Evolutionary conservation across 1,140 invertebrate species (phyloP), one percentile per base, ranked within the genome.

Genomic region (Drosophila pandora): DNA sequence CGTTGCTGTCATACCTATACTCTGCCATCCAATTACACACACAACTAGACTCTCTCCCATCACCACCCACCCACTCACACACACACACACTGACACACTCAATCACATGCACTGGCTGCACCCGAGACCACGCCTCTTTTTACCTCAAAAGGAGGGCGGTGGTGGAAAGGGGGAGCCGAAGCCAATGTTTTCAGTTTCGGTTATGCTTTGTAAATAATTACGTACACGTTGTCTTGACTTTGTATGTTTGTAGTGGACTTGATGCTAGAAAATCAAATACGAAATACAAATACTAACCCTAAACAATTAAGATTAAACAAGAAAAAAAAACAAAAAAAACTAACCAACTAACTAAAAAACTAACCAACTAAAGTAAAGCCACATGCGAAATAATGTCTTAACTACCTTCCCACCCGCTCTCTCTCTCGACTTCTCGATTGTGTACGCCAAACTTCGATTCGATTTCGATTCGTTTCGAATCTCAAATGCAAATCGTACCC

Each of bases 131-230:
- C 37, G 50, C 39, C 25, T n/a, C 7, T 30, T 28, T 10, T 6
- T 23, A 2, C 5, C 13, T 2, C 9, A 22, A 7, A 39, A 37
- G 69, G 75, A 45, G 75, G 69, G 75, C 59, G 59, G 67, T 22
- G 7, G 69, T 43, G 49, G 10, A n/a, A 37, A 37, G 12, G 34
- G 48, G 22, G 50, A 25, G 41, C 30, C 30, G 37, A 25, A 58
- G 58, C 41, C 61, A 56, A 65, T 47, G 34, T 80, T 82, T 87
- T 88, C 60, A 88, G 79, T 88, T 87, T 83, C 68, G 75, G 55
- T 82, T 79, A 70, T 88, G 83, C 83, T 88, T 87, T 88, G 83
- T 88, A 88, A 88, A 88, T 88, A 88, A 67, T 83, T 83, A 79
- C 79, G 78, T 80, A 80, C 62, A 65, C 70, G 56, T 85, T 85